A percentile compares a stretch with the other conserved stretches of the same genome.
Evolutionary conservation across 2,797 vertebrate species (phyloP).

Genomic region (Holocentrus rufus): DNA sequence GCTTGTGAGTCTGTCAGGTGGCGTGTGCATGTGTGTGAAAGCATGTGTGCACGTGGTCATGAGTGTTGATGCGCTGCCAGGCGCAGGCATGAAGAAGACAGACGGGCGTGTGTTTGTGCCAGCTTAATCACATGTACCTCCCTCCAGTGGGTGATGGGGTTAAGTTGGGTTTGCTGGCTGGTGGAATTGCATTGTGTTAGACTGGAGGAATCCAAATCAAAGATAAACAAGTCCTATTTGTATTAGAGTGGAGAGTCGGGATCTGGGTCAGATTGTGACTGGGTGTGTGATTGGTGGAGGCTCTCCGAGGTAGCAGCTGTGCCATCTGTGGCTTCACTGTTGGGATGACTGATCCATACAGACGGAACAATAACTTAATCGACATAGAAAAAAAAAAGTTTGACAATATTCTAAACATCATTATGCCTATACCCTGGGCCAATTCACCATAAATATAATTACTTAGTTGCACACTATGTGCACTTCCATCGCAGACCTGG

Average conservation of each 20-base stretch:
- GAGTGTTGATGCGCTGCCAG: conserved; percentile 6
- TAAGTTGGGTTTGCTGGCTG: background rate
- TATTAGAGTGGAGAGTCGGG: too few species aligned
- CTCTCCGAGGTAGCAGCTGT: background rate
- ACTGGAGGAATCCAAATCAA: too few species aligned
- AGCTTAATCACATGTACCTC: conserved; percentile 17
- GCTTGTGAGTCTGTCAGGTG: conserved; percentile 49
- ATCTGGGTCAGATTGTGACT: background rate
- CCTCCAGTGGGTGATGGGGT: background rate
- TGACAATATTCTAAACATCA: background rate
- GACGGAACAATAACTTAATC: background rate
- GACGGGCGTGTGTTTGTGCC: background rate
- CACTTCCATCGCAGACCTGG: conserved; percentile 3
- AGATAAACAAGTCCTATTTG: too few species aligned
- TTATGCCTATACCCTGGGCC: conserved; percentile 10
- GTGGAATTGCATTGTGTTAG: too few species aligned
- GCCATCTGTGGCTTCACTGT: background rate
- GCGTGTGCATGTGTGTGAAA: conserved; percentile 24
- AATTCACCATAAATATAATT: conserved; percentile 39
- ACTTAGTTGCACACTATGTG: conserved; percentile 23
- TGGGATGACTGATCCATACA: background rate
- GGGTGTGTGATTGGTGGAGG: background rate
- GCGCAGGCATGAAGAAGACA: background rate
- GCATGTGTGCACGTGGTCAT: background rate
- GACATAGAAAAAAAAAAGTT: background rate